These are phyloP conservation scores for Apotomis turbidana DNA, from an alignment of 2,888 invertebrate genomes.

Conservation along the genomic window DNA sequence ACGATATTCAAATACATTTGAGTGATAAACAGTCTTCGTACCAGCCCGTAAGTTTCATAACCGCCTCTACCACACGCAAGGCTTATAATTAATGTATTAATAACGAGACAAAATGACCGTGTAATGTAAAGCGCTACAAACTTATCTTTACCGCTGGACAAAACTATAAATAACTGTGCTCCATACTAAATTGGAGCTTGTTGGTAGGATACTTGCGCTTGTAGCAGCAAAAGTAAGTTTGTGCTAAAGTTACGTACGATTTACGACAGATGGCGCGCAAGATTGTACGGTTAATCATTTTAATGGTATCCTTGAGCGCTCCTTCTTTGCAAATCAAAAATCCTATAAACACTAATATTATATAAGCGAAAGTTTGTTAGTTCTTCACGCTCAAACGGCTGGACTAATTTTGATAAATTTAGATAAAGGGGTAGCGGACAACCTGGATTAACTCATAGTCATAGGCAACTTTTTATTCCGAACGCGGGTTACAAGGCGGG, in stretches of 20 bases:
- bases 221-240: background rate
- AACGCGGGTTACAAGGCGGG: too few species aligned
- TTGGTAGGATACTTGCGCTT: background rate
- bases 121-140: conserved; percentile 16
- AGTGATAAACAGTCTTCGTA: background rate
- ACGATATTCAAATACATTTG: background rate
- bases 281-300: conserved; percentile 44
- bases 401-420: too few species aligned
- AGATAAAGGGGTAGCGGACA: too few species aligned
- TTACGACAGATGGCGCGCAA: conserved; percentile 33
- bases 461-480: too few species aligned
- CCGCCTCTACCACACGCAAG: background rate
- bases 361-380: too few species aligned
- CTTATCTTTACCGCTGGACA: background rate
- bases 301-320: conserved; percentile 39
- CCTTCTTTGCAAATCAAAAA: conserved; percentile 6
- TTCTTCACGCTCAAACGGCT: too few species aligned
- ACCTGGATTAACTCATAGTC: too few species aligned
- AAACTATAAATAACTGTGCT: background rate
- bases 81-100: conserved; percentile 22
- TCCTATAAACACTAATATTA: too few species aligned
- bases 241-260: conserved; percentile 15
- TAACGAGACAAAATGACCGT: conserved; percentile 28
- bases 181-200: background rate
- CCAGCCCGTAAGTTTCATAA: background rate